phyloP scores from a whole-genome alignment of 1,140 invertebrate genomes.

The Schmidtea mediterranea region DNA sequence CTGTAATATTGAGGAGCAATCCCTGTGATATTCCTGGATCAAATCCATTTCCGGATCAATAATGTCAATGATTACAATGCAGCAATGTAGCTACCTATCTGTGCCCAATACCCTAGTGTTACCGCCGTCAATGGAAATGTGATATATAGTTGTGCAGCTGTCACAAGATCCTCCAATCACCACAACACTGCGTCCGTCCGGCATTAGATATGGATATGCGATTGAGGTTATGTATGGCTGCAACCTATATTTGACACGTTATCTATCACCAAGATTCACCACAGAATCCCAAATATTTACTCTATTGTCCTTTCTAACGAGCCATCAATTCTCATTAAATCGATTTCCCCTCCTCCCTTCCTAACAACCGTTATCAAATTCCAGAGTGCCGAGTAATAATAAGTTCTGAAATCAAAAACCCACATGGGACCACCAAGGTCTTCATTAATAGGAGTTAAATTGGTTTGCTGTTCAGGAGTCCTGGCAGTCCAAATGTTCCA shows the following conservation, averaged over 20 bases:
- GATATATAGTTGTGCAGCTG: too few species aligned
- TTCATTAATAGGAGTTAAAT: conserved; percentile 11
- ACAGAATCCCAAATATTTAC: not conserved
- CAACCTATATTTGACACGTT: too few species aligned
- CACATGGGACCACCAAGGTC: conserved; percentile 20
- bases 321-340: conserved; percentile 1
- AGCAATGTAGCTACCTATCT: too few species aligned
- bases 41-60: too few species aligned
- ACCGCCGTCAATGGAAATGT: too few species aligned
- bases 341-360: conserved; percentile 8
- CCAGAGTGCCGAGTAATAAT: conserved; percentile 10
- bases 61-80: too few species aligned
- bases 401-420: conserved; percentile 14
- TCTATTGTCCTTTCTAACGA: not conserved
- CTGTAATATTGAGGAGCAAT: too few species aligned
- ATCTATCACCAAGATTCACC: too few species aligned
- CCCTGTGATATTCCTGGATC: too few species aligned
- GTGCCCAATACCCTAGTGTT: too few species aligned
- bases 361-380: conserved; percentile 1
- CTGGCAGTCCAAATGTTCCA: conserved; percentile 23
- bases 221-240: conserved; percentile 8
- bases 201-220: conserved; percentile 10
- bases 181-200: too few species aligned
- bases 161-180: too few species aligned
- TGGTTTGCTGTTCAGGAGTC: conserved; percentile 13